These are phyloP conservation scores for Smutsia gigantea DNA, from an alignment of 2,797 vertebrate species.

Conservation along the genomic window DNA sequence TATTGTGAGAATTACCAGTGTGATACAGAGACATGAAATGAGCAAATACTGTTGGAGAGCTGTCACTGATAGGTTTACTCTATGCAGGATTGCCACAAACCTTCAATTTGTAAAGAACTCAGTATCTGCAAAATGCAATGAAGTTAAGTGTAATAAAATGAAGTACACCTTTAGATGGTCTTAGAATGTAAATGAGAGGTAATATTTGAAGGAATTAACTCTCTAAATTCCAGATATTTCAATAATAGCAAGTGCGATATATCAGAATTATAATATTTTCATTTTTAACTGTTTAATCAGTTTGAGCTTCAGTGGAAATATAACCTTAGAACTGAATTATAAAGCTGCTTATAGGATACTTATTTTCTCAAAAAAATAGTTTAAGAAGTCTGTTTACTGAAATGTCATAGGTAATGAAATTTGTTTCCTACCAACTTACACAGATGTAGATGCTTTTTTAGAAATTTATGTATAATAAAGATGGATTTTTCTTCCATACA, in stretches of 20 bases:
- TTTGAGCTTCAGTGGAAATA: conserved; percentile 48
- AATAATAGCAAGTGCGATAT: background rate
- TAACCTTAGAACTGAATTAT: background rate
- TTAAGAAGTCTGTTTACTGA: conserved; percentile 61
- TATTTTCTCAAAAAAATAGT: conserved; percentile 15
- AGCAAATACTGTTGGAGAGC: too few species aligned
- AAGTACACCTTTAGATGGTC: background rate
- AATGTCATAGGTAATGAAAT: conserved; percentile 66
- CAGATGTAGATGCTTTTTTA: conserved; percentile 36
- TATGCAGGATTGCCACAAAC: too few species aligned
- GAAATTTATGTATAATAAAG: conserved; percentile 55
- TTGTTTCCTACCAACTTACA: conserved; percentile 58
- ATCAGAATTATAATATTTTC: conserved; percentile 45
- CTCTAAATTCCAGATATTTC: background rate
- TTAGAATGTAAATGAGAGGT: background rate
- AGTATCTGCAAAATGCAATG: too few species aligned
- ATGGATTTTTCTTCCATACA: conserved; percentile 12
- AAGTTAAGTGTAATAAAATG: too few species aligned
- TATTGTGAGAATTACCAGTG: too few species aligned
- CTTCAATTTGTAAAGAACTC: too few species aligned
- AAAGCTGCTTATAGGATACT: conserved; percentile 21
- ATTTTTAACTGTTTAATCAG: conserved; percentile 12
- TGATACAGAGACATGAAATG: too few species aligned
- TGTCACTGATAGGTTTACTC: too few species aligned
- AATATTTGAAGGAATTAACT: background rate